A percentile compares a stretch with the other conserved stretches of the same genome.
Evolutionary conservation across 1,140 invertebrate genomes (phyloP).

Genomic region (Lethrus apterus): DNA sequence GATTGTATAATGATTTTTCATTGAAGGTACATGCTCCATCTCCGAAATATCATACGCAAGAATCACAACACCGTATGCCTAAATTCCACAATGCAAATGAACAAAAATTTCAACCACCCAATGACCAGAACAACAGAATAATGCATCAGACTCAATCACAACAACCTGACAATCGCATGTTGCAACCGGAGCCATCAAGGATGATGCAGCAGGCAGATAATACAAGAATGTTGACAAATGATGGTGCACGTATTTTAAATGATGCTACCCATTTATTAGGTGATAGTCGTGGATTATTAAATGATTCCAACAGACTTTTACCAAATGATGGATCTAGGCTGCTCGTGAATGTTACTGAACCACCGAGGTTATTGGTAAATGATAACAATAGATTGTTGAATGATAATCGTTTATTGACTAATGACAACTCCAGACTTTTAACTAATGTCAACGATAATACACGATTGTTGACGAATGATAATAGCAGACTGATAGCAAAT

Average conservation of each 20-base stretch:
- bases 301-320: conserved; percentile 27
- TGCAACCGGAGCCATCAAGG: conserved; percentile 28
- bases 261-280: conserved; percentile 30
- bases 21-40: conserved; percentile 30
- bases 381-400: conserved; percentile 28
- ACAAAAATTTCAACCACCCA: conserved; percentile 22
- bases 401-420: conserved; percentile 30
- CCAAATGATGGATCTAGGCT: conserved; percentile 24
- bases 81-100: conserved; percentile 20
- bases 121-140: conserved; percentile 13
- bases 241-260: conserved; percentile 28
- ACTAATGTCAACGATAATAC: conserved; percentile 28
- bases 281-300: conserved; percentile 23
- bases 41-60: conserved; percentile 30
- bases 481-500: conserved; percentile 21
- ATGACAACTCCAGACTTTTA: conserved; percentile 31
- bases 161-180: conserved; percentile 23
- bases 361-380: conserved; percentile 30
- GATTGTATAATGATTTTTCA: too few relatives aligned
- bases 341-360: conserved; percentile 34
- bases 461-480: conserved; percentile 12
- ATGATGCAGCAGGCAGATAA: conserved; percentile 27
- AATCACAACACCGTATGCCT: conserved; percentile 14
- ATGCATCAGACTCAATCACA: conserved; percentile 1
- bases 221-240: conserved; percentile 23